Percentiles rank a stretch among this genome's conserved stretches.
phyloP scores from a whole-genome alignment of 2,113 vertebrate genomes.

The Psittacus erithacus region DNA sequence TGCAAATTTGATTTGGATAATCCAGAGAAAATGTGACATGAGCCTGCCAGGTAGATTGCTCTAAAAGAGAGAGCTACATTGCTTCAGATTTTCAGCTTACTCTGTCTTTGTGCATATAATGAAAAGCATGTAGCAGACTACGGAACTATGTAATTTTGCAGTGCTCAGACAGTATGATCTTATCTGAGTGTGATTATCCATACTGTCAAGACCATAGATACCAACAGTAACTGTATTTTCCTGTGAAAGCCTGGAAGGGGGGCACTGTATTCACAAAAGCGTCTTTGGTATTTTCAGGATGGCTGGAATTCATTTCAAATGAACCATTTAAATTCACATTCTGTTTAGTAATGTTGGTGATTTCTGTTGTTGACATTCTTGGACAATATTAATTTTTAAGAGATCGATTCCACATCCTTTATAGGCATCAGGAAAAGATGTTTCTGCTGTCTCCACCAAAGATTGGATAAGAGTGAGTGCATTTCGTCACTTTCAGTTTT shows the following conservation, averaged over 20 bases:
- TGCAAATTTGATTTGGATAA: not conserved
- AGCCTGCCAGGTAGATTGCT: not conserved
- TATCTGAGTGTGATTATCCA: slow-evolving; percentile 57
- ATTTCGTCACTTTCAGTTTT: slow-evolving; percentile 25
- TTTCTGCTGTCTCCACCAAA: not conserved
- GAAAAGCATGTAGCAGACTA: not conserved
- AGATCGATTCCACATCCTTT: not conserved
- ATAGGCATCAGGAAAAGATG: not conserved
- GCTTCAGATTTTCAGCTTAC: not conserved
- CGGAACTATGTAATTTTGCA: slow-evolving; percentile 45
- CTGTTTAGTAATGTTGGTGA: slow-evolving; percentile 19
- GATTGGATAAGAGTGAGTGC: not conserved
- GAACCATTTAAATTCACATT: slow-evolving; percentile 43
- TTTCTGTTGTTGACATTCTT: slow-evolving; percentile 57
- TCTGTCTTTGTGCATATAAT: slow-evolving; percentile 23
- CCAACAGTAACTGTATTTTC: slow-evolving; percentile 53
- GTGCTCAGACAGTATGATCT: slow-evolving; percentile 65
- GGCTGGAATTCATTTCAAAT: slow-evolving; percentile 33
- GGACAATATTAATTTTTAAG: slow-evolving; percentile 51
- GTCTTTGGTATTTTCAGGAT: slow-evolving; percentile 54
- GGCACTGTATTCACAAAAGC: slow-evolving; percentile 34
- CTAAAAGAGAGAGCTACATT: not conserved
- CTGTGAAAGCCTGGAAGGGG: slow-evolving; percentile 46
- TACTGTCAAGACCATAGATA: slow-evolving; percentile 17
- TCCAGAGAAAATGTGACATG: not conserved